These are phyloP conservation scores for Oceanodroma leucorhoa DNA, from an alignment of 2,797 vertebrate genomes.

Conservation along the genomic window DNA sequence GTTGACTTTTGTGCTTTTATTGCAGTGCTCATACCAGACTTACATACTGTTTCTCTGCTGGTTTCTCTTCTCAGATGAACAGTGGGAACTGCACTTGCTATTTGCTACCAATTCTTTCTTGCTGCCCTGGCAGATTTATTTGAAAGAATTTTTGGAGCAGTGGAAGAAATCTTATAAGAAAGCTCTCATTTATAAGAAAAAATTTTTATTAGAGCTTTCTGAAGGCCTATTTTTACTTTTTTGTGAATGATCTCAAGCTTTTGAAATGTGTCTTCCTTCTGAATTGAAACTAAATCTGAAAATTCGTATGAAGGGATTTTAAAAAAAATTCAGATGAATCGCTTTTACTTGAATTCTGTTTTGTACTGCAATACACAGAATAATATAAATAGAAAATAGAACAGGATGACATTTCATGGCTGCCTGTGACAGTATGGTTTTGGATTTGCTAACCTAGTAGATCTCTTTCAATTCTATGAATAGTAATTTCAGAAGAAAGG, in stretches of 20 bases:
- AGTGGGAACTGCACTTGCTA: background rate
- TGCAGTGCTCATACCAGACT: background rate
- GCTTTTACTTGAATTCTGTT: conserved; percentile 30
- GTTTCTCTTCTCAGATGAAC: conserved; percentile 13
- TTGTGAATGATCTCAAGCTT: background rate
- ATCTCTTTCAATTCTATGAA: conserved; percentile 62
- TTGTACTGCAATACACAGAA: conserved; percentile 3
- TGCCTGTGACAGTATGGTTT: conserved; percentile 37
- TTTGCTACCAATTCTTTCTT: conserved; percentile 20
- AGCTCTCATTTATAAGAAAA: background rate
- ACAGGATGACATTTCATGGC: conserved; percentile 27
- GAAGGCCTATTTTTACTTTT: background rate
- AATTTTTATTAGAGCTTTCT: background rate
- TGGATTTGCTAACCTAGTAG: conserved; percentile 60
- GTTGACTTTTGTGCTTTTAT: background rate
- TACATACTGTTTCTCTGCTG: background rate
- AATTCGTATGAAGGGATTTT: background rate
- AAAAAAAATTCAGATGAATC: background rate
- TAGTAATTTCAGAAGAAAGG: conserved; percentile 52
- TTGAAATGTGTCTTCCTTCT: conserved; percentile 17
- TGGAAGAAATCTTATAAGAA: background rate
- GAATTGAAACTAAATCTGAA: conserved; percentile 37
- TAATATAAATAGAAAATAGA: conserved; percentile 52
- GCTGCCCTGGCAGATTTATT: conserved; percentile 16
- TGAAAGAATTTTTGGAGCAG: conserved; percentile 11